Base-by-base conservation (phyloP, 2,888 invertebrate genomes). In the Colostygia pectinataria region DNA sequence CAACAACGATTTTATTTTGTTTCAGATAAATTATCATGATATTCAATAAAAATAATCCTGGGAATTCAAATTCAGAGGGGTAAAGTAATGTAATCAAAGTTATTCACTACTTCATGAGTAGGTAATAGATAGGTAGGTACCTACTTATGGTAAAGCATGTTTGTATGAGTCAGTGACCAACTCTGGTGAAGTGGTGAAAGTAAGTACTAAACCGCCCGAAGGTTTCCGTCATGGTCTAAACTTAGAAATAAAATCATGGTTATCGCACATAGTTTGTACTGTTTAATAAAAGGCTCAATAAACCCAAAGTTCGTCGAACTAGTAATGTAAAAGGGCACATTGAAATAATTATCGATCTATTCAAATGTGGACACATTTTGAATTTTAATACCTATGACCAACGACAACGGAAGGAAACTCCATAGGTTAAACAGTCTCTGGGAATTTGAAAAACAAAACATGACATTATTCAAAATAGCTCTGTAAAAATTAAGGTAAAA, bases 331-430 rank as follows among this genome's bases (percentile, higher is more conserved):
- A 58, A 44, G 34, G 52, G 49, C 37, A 55, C 47, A 57, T 61
- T 57, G 57, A 48, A 66, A 63, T 51, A 52, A 57, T 51, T 61
- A 63, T 57, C 46, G 54, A 57, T 53, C 40, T 45, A 59, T 61
- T 59, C 48, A 43, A 50, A 58, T 51, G 20, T 42, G 23, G 40
- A 52, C 47, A 1, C 33, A 59, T 42, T 51, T 45, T 49, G 71
- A 71, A 74, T 74, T 53, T 53, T 57, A 66, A 73, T 59, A 15
- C 18, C 2, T 18, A 4, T 51, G 32, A 28, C 43, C 42, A 48
- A 57, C 59, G 54, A 48, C 45, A 48, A 54, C 70, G 71, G 69
- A 71, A 71, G 69, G 63, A 66, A 59, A 47, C 57, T 33, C 61
- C 59, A 38, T 58, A 55, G 39, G 50, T 42, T 59, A 68, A 54